Evolutionary conservation across 2,113 vertebrate species (phyloP).

Genomic region (Accipiter virgatus): DNA sequence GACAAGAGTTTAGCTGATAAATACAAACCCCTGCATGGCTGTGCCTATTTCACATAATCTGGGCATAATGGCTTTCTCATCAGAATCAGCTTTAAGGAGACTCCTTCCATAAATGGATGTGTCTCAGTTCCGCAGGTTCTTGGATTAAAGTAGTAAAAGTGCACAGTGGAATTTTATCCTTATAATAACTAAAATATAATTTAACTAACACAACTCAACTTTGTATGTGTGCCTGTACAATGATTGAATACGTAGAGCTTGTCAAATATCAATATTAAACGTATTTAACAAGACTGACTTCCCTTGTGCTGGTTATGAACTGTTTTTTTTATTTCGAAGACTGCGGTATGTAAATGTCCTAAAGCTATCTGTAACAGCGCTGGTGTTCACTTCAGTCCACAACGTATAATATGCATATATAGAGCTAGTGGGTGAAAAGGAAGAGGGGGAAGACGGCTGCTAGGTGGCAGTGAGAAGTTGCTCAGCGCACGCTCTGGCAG

Average conservation of each 20-base stretch:
- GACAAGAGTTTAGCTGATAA: background rate
- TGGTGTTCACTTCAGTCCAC: background rate
- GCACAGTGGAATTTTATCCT: background rate
- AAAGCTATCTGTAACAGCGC: background rate
- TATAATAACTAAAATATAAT: background rate
- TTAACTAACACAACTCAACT: background rate
- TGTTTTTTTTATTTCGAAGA: background rate
- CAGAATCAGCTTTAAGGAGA: background rate
- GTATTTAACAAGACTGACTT: background rate
- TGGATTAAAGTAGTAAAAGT: background rate
- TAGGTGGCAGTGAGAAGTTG: background rate
- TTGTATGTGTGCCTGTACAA: background rate
- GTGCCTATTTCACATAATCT: background rate
- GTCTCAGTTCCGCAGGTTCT: background rate
- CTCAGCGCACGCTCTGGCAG: fast-evolving
- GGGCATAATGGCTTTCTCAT: background rate
- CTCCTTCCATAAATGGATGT: background rate
- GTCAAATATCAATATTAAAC: background rate
- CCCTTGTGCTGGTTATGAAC: background rate
- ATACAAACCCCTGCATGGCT: background rate
- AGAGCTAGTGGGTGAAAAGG: background rate
- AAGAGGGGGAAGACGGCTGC: background rate
- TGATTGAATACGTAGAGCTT: background rate
- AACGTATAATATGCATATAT: fast-evolving
- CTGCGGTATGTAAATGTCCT: background rate